Conservation (phyloP, 2,113 vertebrate species). For the Speoplatyrhinus poulsoni region DNA sequence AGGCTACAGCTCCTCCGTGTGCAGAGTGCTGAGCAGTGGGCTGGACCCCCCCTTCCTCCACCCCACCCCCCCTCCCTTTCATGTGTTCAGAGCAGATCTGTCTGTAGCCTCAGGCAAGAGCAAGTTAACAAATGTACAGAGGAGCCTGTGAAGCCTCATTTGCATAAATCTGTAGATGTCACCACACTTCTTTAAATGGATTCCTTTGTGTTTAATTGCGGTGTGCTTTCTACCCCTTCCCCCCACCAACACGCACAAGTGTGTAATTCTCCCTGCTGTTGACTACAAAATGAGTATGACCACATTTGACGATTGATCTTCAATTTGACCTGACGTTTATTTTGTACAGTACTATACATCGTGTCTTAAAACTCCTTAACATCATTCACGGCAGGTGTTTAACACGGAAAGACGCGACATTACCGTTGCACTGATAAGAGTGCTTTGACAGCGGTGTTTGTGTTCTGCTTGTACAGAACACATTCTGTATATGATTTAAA, state of each 20-base stretch:
- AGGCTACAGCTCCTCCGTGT: constrained; percentile 71
- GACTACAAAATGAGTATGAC: constrained; percentile 11
- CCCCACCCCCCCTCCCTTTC: not conserved
- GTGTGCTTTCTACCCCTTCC: constrained; percentile 26
- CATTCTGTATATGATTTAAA: constrained; percentile 19
- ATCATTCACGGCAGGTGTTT: not conserved
- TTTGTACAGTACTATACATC: not conserved
- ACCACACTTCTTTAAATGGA: constrained; percentile 69
- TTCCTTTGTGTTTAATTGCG: constrained; percentile 78
- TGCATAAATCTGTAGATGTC: constrained; percentile 78
- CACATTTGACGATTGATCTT: constrained; percentile 7
- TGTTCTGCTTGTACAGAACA: not conserved
- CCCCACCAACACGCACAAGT: not conserved
- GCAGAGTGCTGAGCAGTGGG: constrained; percentile 75
- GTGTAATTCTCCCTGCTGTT: constrained; percentile 31
- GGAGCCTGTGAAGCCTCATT: constrained; percentile 72
- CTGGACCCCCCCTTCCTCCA: constrained; percentile 30
- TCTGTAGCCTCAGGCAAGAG: constrained; percentile 77
- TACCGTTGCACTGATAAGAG: too few species aligned
- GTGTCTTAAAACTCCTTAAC: not conserved
- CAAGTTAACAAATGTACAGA: constrained; percentile 81
- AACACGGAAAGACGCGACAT: too few species aligned
- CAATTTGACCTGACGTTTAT: constrained; percentile 25
- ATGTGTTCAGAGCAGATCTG: constrained; percentile 70
- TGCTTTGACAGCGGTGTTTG: too few species aligned